phyloP scores from a whole-genome alignment of 2,888 invertebrate genomes.

The Netelia inedita region DNA sequence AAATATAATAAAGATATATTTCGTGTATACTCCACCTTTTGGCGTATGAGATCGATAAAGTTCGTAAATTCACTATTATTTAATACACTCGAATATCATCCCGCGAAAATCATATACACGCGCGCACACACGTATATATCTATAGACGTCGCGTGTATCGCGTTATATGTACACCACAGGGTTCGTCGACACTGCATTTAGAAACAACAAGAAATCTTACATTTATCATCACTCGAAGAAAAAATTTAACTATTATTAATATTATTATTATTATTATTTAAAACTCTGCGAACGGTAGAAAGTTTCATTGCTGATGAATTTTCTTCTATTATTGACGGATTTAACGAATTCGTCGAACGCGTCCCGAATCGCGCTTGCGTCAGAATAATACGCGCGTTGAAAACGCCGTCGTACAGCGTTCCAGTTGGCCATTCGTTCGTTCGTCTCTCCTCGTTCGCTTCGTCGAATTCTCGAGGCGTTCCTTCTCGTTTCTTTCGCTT shows the following conservation, averaged over 20 bases:
- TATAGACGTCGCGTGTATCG: conserved; percentile 5
- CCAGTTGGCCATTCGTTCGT: conserved; percentile 61
- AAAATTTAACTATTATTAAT: neutral
- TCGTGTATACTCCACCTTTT: conserved; percentile 39
- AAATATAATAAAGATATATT: neutral
- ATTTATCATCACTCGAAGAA: conserved; percentile 1
- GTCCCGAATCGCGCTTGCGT: conserved; percentile 40
- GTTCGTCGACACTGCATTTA: conserved; percentile 36
- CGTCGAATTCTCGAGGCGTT: conserved; percentile 41
- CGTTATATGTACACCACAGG: neutral
- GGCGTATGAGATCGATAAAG: conserved; percentile 7
- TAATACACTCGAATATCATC: conserved; percentile 30
- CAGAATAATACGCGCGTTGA: conserved; percentile 48
- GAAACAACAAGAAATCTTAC: neutral
- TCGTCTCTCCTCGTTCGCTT: conserved; percentile 25
- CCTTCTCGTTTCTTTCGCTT: neutral
- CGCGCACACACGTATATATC: neutral
- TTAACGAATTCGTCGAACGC: conserved; percentile 20
- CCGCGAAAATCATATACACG: conserved; percentile 24
- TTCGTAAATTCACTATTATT: conserved; percentile 35
- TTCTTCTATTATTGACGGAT: conserved; percentile 36
- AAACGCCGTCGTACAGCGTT: conserved; percentile 51
- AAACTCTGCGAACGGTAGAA: neutral
- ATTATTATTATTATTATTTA: neutral
- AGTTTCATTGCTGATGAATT: neutral